Percentiles rank a stretch among this genome's conserved stretches.
These are phyloP conservation scores for Clarias gariepinus DNA, from an alignment of 2,113 vertebrate genomes.

Conservation along the genomic window DNA sequence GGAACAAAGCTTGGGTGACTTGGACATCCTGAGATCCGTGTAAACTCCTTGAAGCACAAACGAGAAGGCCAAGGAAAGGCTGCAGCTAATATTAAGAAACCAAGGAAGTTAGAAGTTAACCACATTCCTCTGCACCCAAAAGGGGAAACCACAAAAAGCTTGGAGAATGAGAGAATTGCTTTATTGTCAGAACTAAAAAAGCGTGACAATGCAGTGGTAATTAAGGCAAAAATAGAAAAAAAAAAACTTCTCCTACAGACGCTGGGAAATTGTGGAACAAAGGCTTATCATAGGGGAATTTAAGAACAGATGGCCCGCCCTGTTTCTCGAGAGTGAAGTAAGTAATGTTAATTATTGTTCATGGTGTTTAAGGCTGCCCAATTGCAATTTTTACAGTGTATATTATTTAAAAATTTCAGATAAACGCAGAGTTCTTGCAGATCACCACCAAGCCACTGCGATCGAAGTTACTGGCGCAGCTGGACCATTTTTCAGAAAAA, in stretches of 20 bases:
- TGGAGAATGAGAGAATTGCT: not conserved
- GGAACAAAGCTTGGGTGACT: constrained; percentile 26
- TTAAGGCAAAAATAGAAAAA: constrained; percentile 50
- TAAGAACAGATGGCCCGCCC: not conserved
- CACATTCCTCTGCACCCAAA: not conserved
- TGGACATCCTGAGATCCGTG: constrained; percentile 43
- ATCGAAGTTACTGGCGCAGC: not conserved
- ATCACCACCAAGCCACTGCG: not conserved
- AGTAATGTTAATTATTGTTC: not conserved
- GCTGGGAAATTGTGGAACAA: constrained; percentile 28
- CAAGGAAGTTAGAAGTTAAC: constrained; percentile 47
- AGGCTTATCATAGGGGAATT: constrained; percentile 20
- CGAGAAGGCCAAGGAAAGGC: constrained; percentile 42
- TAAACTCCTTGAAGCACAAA: constrained; percentile 50
- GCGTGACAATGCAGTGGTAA: not conserved
- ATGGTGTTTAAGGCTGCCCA: not conserved
- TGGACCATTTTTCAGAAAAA: not conserved
- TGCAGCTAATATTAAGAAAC: constrained; percentile 50
- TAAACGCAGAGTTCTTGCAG: not conserved
- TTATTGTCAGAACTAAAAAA: not conserved
- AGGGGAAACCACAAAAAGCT: not conserved
- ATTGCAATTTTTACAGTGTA: not conserved
- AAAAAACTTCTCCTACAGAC: constrained; percentile 41
- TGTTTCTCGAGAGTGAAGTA: not conserved
- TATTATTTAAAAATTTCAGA: not conserved